phyloP scores from a whole-genome alignment of 92 coral and sea anemone species.

The Epizoanthus scotinus region DNA sequence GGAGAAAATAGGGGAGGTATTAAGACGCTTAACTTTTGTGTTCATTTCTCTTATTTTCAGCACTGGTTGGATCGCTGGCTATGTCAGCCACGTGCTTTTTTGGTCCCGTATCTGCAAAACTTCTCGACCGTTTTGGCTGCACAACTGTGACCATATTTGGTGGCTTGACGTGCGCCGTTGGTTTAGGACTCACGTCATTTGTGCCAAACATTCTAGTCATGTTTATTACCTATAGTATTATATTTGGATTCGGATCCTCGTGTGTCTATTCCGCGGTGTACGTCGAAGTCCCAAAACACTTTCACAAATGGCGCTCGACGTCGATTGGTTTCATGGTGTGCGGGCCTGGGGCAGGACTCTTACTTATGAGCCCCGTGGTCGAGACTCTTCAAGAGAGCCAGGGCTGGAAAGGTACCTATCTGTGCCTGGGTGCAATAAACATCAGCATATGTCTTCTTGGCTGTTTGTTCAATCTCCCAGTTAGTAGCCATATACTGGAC shows the following conservation, averaged over 20 bases:
- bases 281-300: background rate
- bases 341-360: constrained; percentile 2
- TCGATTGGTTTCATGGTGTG: constrained; percentile 2
- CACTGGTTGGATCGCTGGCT: no score
- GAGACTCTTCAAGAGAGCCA: constrained; percentile 7
- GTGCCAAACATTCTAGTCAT: background rate
- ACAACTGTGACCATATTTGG: background rate
- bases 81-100: background rate
- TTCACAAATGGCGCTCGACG: constrained; percentile 5
- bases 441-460: background rate
- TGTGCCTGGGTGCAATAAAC: constrained; percentile 1
- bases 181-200: background rate
- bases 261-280: constrained; percentile 10
- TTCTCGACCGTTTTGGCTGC: no score
- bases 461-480: background rate
- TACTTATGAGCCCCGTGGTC: background rate
- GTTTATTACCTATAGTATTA: background rate
- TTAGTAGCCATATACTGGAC: background rate
- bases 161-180: constrained; percentile 9
- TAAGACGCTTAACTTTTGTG: no score
- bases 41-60: no score
- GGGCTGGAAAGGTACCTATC: constrained; percentile 7
- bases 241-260: constrained; percentile 7
- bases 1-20: no score
- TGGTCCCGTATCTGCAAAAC: background rate